Percentiles rank a stretch among this genome's conserved stretches.
Conservation (phyloP, 2,888 invertebrate genomes). For the Drosophila kuntzei region DNA sequence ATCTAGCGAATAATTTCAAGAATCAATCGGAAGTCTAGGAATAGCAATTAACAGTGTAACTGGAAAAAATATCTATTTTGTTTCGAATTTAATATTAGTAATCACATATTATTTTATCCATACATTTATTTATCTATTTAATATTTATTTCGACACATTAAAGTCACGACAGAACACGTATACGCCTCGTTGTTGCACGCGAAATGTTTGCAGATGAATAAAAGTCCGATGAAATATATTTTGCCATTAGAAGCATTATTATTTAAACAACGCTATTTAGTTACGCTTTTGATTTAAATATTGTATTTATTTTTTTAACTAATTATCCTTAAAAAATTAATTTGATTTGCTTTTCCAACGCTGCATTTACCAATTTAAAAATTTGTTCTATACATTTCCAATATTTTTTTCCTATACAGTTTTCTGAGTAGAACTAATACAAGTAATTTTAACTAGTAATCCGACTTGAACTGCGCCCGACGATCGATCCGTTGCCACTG, state of each 20-base stretch:
- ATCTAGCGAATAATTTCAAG: no score
- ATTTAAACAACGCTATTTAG: neutral
- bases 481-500: constrained; percentile 48
- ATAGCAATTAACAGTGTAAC: no score
- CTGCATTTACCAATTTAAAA: neutral
- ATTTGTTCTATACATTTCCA: neutral
- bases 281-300: neutral
- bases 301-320: neutral
- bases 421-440: neutral
- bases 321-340: neutral
- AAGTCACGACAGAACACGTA: neutral
- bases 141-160: neutral
- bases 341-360: neutral
- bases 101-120: neutral
- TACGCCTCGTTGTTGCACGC: constrained; percentile 3
- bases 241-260: neutral
- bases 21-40: no score
- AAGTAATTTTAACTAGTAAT: neutral
- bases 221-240: neutral
- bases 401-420: neutral
- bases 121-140: neutral
- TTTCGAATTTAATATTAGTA: no score
- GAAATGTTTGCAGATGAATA: neutral
- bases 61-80: no score
- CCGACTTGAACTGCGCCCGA: constrained; percentile 33